A percentile compares a stretch with the other conserved stretches of the same genome.
These are phyloP conservation scores for Busseola fusca DNA, from an alignment of 2,888 invertebrate species.

Conservation along the genomic window DNA sequence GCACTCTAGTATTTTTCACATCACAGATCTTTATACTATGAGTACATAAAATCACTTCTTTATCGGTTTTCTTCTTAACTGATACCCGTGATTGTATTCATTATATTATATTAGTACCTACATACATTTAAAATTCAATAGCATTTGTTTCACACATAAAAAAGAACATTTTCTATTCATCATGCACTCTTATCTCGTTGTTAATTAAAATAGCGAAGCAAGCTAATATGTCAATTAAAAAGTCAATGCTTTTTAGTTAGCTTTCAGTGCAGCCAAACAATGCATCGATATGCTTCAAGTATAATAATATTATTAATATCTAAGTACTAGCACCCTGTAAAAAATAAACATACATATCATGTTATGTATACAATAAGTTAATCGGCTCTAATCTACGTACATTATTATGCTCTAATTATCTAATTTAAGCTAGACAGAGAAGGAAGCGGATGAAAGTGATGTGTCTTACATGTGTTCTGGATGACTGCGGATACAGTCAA, in stretches of 20 bases:
- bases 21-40: conserved; percentile 13
- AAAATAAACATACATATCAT: conserved; percentile 78
- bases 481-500: conserved; percentile 97
- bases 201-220: conserved; percentile 33
- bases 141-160: conserved; percentile 5
- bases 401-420: conserved; percentile 63
- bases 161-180: conserved; percentile 8
- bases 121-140: conserved; percentile 13
- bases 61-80: conserved; percentile 12
- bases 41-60: conserved; percentile 15
- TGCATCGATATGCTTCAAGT: conserved; percentile 63
- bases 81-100: conserved; percentile 18
- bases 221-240: conserved; percentile 26
- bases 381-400: conserved; percentile 72
- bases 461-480: conserved; percentile 98
- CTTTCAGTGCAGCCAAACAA: conserved; percentile 71
- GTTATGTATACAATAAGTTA: conserved; percentile 77
- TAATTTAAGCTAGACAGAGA: conserved; percentile 67
- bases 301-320: conserved; percentile 67
- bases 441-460: conserved; percentile 71
- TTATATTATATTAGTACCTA: conserved; percentile 1
- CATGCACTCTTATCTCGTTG: conserved; percentile 21
- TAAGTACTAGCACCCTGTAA: conserved; percentile 86
- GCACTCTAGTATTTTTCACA: conserved; percentile 48
- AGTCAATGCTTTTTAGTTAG: conserved; percentile 23